A percentile compares a stretch with the other conserved stretches of the same genome.
Conservation (phyloP, 2,888 invertebrate species). For the Cheilosia variabilis region DNA sequence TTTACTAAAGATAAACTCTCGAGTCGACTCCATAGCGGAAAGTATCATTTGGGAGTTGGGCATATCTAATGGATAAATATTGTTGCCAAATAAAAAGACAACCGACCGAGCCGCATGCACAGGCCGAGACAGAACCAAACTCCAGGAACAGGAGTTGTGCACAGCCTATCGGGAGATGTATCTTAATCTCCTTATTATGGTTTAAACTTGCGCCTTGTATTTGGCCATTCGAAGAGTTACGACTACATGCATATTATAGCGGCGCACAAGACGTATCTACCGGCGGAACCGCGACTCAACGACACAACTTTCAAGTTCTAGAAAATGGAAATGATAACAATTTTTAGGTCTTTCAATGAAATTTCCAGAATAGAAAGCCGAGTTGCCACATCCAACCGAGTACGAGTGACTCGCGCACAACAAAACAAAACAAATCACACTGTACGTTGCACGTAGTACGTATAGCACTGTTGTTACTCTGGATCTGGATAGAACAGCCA, state of each 20-base stretch:
- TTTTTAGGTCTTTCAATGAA: conserved; percentile 70
- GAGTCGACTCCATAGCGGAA: conserved; percentile 24
- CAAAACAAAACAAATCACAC: neutral
- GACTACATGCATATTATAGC: neutral
- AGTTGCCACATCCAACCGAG: neutral
- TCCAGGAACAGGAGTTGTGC: conserved; percentile 51
- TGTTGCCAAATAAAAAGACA: conserved; percentile 70
- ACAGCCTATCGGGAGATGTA: conserved; percentile 69
- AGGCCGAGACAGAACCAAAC: conserved; percentile 10
- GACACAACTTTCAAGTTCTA: conserved; percentile 66
- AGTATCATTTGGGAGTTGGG: conserved; percentile 49
- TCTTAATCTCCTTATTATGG: conserved; percentile 74
- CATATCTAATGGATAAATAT: conserved; percentile 69
- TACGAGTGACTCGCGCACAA: neutral
- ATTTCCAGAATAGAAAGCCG: conserved; percentile 65
- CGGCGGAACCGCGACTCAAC: neutral
- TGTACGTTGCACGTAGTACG: conserved; percentile 19
- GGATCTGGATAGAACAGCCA: conserved; percentile 40
- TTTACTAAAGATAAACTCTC: conserved; percentile 14
- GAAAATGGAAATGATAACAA: conserved; percentile 72
- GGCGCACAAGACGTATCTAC: neutral
- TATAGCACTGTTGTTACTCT: conserved; percentile 10
- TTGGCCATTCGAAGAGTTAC: conserved; percentile 46
- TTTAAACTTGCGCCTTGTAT: conserved; percentile 47
- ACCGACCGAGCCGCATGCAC: conserved; percentile 19